Evolutionary conservation across 2,888 invertebrate species (phyloP).

Genomic region (Chrysolina haemoptera): DNA sequence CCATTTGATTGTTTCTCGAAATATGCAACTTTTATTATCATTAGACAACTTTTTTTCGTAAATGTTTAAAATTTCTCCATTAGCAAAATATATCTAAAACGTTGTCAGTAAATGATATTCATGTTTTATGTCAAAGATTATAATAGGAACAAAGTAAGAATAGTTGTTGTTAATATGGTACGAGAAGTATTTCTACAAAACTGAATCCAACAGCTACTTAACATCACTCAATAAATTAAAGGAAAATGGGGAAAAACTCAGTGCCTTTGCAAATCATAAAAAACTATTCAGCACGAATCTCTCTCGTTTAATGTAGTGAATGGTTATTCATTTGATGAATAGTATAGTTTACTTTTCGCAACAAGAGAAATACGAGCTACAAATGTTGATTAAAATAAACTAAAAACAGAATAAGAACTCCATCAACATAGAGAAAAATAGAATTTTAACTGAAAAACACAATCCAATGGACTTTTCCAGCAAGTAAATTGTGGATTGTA

Average conservation of each 20-base stretch:
- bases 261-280: conserved; percentile 64
- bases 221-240: conserved; percentile 39
- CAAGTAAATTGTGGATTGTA: no score
- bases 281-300: not conserved
- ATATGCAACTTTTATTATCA: no score
- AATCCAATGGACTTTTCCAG: no score
- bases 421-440: no score
- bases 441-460: no score
- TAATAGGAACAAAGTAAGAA: not conserved
- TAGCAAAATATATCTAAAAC: no score
- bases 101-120: no score
- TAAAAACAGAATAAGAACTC: no score
- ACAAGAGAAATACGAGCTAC: not conserved
- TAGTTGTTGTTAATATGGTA: not conserved
- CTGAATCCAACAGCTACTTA: conserved; percentile 26
- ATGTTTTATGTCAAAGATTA: not conserved
- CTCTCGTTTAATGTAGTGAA: not conserved
- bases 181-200: conserved; percentile 23
- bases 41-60: no score
- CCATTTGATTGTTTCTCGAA: no score
- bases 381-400: not conserved
- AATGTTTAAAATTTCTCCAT: no score
- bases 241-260: conserved; percentile 59
- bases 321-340: not conserved
- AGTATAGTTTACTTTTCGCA: not conserved